Base-by-base conservation (phyloP, 2,797 vertebrate species). In the Cryptoprocta ferox region DNA sequence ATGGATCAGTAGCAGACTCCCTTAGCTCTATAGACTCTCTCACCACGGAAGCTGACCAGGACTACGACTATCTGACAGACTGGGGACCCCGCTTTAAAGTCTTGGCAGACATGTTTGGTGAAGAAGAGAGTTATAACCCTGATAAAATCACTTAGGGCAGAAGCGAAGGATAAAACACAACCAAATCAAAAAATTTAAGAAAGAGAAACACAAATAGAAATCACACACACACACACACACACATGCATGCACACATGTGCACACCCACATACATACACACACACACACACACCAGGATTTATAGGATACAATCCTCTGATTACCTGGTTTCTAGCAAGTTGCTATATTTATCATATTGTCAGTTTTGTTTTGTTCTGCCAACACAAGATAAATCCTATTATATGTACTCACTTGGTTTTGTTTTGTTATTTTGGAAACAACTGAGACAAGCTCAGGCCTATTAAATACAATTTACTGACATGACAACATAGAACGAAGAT, bases 41-140 rank as follows among this genome's bases (percentile, higher is more conserved):
- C 48, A 98, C 98, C 35, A 98, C 98, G 2, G 99, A 99, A 39
- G 98, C 97, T 0, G 99, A 99, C 96, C 99, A 99, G 98, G 99
- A 99, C 99, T 99, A 99, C 11, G 99, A 99, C 98, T 99, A 99
- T 98, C 99, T 99, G 98, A 99, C 98, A 65, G 99, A 99, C 84
- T 99, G 99, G 99, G 99, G 99, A 73, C 99, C 99, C 68, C 99
- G 99, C 97, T 99, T 99, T 98, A 99, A 99, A 99, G 99, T 99
- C 80, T 98, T 99, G 98, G 99, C 99, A 90, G 99, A 99, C 61
- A 99, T 99, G 98, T 99, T 99, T 89, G 99, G 99, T 81, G 99
- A 99, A 97, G 99, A 99, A 98, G 99, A 99, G 98, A 99, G 91
- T 96, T 98, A 98, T 83, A 98, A 98, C 16, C 97, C 98, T 82